Evolutionary conservation across 2,888 invertebrate species (phyloP), one percentile per base, ranked within the genome.

Genomic region (Mimumesa dahlbomi): DNA sequence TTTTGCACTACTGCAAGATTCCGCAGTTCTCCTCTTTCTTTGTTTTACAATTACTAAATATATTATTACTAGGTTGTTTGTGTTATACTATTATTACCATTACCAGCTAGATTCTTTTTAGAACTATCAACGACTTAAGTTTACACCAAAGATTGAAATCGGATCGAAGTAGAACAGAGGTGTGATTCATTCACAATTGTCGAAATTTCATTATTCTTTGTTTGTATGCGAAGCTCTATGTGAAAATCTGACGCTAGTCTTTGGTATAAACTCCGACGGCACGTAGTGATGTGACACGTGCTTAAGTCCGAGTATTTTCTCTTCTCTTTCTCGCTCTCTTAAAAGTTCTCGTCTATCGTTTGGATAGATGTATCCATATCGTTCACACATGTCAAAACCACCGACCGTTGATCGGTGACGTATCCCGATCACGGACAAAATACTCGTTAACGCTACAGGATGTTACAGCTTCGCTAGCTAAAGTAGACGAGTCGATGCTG

Each of bases 381-480:
- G n/a, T n/a, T n/a, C n/a, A n/a, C n/a, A n/a, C n/a, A n/a, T n/a
- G n/a, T n/a, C n/a, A n/a, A n/a, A n/a, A n/a, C n/a, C n/a, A n/a
- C n/a, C n/a, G n/a, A n/a, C n/a, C n/a, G n/a, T n/a, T n/a, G n/a
- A 31, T 31, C 42, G 42, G 46, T 29, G 14, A 38, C 14, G 21
- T 50, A 48, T n/a, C 42, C 49, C 14, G 43, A 19, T 13, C 14
- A 52, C 48, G 45, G 42, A 64, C 50, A 58, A 64, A 70, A 58
- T 58, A 70, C 14, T 72, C 14, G 34, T 69, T 73, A 73, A 61
- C 19, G 16, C 53, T 42, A 54, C 69, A 54, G 36, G 56, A 73
- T 73, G 49, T 70, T 70, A 65, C 61, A 74, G 73, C 73, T 73
- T 73, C 50, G 21, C 73, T 74, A 73, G 50, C 48, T 74, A 65